Evolutionary conservation across 2,797 vertebrate species (phyloP), one percentile per base, ranked within the genome.

Genomic region (Corythornis leucogaster): DNA sequence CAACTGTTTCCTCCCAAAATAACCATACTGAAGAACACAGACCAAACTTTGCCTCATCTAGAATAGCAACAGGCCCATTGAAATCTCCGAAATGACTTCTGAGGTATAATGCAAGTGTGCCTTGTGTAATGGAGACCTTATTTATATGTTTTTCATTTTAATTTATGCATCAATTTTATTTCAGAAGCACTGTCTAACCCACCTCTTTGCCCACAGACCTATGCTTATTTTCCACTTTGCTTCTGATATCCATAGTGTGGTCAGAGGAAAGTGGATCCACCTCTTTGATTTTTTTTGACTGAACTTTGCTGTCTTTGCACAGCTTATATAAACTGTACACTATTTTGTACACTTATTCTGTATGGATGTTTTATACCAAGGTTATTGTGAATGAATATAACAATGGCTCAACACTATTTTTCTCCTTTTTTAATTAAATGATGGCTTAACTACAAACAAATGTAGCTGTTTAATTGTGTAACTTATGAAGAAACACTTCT

Each of bases 341-440:
- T 98, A 98, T 98, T 98, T 98, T 99, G 99, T 99, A 99, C 98
- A 98, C 97, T 97, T 97, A 92, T 95, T 97, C 97, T 98, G 98
- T 99, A 99, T 98, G 98, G 98, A 98, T 96, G 98, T 99, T 99
- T 98, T 99, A 99, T 98, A 98, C 98, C 98, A 99, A 98, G 97
- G 98, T 97, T 98, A 98, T 97, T 98, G 68, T 96, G 97, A 97
- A 96, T 98, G 94, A 90, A 63, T 98, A 89, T 94, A 95, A 96
- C 45, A 43, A 69, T 24, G n/a, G 40, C 74, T 77, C 80, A 80
- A 70, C 58, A 97, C 95, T 57, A 59, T 89, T 88, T 91, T 93
- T 80, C 62, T 93, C 66, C 87, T 85, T 92, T 42, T 95, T 94
- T 97, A 90, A 95, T 96, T 93, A 77, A 88, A 82, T 88, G 76